Percentiles rank a stretch among this genome's conserved stretches.
Evolutionary conservation across 2,113 vertebrate genomes (phyloP).

Genomic region (Salvelinus fontinalis): DNA sequence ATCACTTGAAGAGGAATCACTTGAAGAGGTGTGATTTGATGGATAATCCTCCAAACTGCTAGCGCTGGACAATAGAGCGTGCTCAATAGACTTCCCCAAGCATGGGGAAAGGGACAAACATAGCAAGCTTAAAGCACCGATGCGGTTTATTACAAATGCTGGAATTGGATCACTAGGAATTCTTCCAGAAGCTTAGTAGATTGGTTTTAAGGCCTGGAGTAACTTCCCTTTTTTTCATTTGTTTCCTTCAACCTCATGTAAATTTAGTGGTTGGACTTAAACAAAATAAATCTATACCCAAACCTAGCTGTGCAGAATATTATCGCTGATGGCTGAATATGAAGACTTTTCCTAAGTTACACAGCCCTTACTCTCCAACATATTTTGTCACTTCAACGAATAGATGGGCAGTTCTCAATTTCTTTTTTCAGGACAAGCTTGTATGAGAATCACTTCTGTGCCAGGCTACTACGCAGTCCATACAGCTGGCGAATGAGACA

Average conservation of each 20-base stretch:
- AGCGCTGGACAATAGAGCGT: slow-evolving; percentile 6
- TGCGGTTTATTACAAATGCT: slow-evolving; percentile 20
- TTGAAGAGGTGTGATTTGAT: slow-evolving; percentile 41
- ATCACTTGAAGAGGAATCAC: slow-evolving; percentile 19
- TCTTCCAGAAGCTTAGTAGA: neutral
- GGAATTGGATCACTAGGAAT: neutral
- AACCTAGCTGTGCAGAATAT: neutral
- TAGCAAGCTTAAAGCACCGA: slow-evolving; percentile 11
- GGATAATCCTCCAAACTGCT: slow-evolving; percentile 27
- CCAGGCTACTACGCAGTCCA: neutral
- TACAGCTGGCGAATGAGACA: neutral
- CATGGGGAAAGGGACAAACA: slow-evolving; percentile 37
- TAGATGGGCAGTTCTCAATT: neutral
- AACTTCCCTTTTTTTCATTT: neutral
- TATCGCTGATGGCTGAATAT: too few species aligned
- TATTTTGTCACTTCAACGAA: neutral
- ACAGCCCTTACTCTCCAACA: too few species aligned
- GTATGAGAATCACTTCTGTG: neutral
- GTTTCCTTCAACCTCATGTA: neutral
- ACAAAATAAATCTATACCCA: neutral
- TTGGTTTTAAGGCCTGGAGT: slow-evolving; percentile 1
- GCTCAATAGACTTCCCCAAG: neutral
- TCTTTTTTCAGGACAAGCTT: neutral
- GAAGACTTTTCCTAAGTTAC: neutral
- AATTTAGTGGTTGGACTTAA: neutral